phyloP scores from a whole-genome alignment of 2,888 invertebrate genomes.

The Hypsopygia costalis region DNA sequence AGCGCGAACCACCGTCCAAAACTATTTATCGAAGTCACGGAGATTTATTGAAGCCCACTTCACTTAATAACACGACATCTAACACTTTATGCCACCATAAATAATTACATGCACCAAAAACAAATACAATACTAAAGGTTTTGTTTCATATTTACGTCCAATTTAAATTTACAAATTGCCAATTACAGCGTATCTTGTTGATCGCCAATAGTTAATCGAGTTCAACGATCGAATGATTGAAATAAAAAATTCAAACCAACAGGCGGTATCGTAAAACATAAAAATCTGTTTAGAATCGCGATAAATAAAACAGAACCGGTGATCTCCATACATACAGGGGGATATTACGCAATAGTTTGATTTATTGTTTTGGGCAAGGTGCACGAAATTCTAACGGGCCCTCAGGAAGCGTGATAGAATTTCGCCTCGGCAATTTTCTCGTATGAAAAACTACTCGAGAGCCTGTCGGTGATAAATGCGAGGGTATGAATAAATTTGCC shows the following conservation, averaged over 20 bases:
- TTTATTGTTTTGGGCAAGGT: constrained; percentile 76
- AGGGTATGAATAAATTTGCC: constrained; percentile 75
- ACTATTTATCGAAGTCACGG: constrained; percentile 65
- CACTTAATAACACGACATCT: constrained; percentile 52
- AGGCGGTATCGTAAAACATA: constrained; percentile 47
- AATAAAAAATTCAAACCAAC: constrained; percentile 32
- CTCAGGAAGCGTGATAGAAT: constrained; percentile 62
- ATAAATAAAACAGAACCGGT: constrained; percentile 65
- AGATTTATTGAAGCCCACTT: constrained; percentile 59
- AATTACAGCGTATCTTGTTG: constrained; percentile 12
- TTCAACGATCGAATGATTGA: constrained; percentile 10
- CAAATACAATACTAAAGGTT: constrained; percentile 26
- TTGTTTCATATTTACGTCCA: constrained; percentile 18
- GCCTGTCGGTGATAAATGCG: constrained; percentile 69
- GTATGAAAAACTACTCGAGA: constrained; percentile 65
- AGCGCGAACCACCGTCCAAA: constrained; percentile 51
- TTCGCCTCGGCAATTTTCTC: constrained; percentile 65
- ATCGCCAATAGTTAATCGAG: constrained; percentile 7
- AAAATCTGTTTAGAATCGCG: constrained; percentile 65
- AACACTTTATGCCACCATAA: constrained; percentile 51
- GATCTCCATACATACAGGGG: constrained; percentile 71
- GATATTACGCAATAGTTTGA: constrained; percentile 76
- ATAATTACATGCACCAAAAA: constrained; percentile 35
- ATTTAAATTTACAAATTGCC: constrained; percentile 20
- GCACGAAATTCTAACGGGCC: constrained; percentile 63